Percentiles rank a stretch among this genome's conserved stretches.
These are phyloP conservation scores for Mohoua ochrocephala DNA, from an alignment of 2,113 vertebrate species.

Conservation along the genomic window DNA sequence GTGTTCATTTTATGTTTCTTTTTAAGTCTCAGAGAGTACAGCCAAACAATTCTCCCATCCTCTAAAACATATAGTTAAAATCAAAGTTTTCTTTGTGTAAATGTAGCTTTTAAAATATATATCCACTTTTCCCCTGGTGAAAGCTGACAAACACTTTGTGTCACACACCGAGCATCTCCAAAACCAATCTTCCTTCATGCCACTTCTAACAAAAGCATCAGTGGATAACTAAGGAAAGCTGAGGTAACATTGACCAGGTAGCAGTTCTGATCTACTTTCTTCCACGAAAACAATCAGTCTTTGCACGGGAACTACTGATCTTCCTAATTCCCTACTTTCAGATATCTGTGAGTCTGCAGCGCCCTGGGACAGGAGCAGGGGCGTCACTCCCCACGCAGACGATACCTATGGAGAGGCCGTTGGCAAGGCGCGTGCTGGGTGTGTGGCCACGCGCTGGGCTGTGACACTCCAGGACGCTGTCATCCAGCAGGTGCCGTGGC, in stretches of 20 bases:
- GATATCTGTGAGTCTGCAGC: neutral
- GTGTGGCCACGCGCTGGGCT: conserved; percentile 78
- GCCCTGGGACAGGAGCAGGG: neutral
- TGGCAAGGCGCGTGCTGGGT: conserved; percentile 73
- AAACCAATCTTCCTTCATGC: neutral
- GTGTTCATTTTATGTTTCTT: neutral
- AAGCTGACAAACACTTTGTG: neutral
- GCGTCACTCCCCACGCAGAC: neutral
- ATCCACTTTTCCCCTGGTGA: neutral
- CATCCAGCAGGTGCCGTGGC: conserved; percentile 91
- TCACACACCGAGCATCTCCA: neutral
- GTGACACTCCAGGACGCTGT: conserved; percentile 92
- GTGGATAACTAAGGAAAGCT: neutral
- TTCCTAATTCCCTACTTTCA: neutral
- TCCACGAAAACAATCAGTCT: neutral
- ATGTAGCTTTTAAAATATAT: neutral
- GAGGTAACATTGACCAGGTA: neutral
- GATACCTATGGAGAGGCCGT: conserved; percentile 85
- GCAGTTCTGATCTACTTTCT: neutral
- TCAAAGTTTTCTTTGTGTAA: neutral
- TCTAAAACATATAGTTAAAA: neutral
- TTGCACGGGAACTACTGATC: neutral
- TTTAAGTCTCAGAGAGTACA: neutral
- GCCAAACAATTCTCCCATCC: neutral
- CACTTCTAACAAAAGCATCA: neutral